These are phyloP conservation scores for Araneus ventricosus DNA, from an alignment of 1,140 invertebrate species.

Conservation along the genomic window DNA sequence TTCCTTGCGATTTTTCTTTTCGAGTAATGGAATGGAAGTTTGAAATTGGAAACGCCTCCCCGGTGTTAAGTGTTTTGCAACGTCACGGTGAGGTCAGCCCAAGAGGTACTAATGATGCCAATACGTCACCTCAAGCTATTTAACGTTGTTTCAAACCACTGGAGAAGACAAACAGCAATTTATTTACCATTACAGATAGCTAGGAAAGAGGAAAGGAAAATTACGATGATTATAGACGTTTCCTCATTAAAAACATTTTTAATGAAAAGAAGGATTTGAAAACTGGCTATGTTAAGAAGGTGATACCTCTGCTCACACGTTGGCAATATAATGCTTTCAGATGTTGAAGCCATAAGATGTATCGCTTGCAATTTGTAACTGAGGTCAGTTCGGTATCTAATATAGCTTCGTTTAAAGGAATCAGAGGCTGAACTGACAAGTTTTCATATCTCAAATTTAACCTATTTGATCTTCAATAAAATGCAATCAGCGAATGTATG, in stretches of 20 bases:
- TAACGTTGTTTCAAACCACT: not conserved
- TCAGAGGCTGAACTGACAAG: no score
- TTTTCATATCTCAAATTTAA: no score
- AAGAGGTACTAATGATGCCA: constrained; percentile 16
- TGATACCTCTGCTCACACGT: not conserved
- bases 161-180: constrained; percentile 27
- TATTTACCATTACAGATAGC: constrained; percentile 19
- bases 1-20: constrained; percentile 26
- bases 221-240: constrained; percentile 16
- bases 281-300: not conserved
- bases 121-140: constrained; percentile 27
- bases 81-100: not conserved
- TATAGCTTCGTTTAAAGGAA: no score
- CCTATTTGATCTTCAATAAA: no score
- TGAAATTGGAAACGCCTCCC: constrained; percentile 28
- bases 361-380: no score
- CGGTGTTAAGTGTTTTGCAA: constrained; percentile 15
- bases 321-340: no score
- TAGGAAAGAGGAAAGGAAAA: not conserved
- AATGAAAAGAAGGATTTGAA: not conserved
- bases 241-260: constrained; percentile 7
- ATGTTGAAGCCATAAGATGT: no score
- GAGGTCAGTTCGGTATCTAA: no score
- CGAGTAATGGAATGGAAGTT: constrained; percentile 35
- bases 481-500: no score